Evolutionary conservation across 2,888 invertebrate species (phyloP).

Genomic region (Lasioglossum morio): DNA sequence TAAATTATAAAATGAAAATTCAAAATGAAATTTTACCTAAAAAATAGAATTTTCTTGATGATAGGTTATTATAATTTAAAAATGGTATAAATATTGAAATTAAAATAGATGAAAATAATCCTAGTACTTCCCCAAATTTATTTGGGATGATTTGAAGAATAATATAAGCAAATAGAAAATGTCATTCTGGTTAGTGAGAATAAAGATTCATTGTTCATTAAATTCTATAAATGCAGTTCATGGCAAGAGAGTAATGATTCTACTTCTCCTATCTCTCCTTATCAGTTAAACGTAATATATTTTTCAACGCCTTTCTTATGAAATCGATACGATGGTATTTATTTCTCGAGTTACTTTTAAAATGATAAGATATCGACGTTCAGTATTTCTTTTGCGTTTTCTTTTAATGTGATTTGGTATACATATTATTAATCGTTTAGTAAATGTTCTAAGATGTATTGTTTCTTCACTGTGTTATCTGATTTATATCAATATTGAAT

Average conservation of each 20-base stretch:
- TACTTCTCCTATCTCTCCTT: neutral
- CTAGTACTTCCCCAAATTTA: too few relatives aligned
- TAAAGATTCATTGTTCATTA: neutral
- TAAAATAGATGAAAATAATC: too few relatives aligned
- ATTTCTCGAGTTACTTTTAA: constrained; percentile 68
- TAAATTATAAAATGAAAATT: too few relatives aligned
- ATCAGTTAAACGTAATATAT: constrained; percentile 5
- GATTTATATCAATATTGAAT: neutral
- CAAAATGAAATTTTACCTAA: too few relatives aligned
- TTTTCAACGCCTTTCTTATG: neutral
- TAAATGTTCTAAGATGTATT: neutral
- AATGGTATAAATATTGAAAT: too few relatives aligned
- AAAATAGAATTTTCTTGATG: too few relatives aligned
- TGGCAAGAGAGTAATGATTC: neutral
- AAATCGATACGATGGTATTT: constrained; percentile 42
- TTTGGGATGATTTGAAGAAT: too few relatives aligned
- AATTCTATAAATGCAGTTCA: neutral
- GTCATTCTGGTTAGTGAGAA: neutral
- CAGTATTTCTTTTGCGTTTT: constrained; percentile 69
- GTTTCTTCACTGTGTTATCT: neutral
- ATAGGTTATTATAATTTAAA: too few relatives aligned
- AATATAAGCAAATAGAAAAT: too few relatives aligned
- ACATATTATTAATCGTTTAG: neutral
- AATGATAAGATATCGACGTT: constrained; percentile 76
- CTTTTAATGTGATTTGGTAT: neutral